phyloP scores from a whole-genome alignment of 2,797 vertebrate species.

The Harpagifer antarcticus region DNA sequence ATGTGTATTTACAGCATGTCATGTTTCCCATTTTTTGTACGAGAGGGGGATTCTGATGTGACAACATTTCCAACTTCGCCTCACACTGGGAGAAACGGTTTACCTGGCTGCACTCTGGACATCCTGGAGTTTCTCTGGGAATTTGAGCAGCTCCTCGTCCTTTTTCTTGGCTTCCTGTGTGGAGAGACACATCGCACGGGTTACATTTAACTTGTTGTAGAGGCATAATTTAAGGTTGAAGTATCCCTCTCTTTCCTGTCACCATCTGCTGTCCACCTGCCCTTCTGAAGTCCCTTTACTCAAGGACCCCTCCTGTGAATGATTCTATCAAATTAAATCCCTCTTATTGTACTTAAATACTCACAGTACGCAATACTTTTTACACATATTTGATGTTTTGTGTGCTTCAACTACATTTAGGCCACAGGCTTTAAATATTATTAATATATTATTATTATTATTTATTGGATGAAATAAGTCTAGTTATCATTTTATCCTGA shows the following conservation, averaged over 20 bases:
- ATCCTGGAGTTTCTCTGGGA: constrained; percentile 92
- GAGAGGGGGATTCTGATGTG: background rate
- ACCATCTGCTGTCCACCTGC: constrained; percentile 65
- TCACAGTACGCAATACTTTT: background rate
- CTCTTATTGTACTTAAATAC: background rate
- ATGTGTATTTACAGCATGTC: background rate
- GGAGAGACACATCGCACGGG: constrained; percentile 2
- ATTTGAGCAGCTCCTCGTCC: constrained; percentile 91
- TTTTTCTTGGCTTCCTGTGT: constrained; percentile 97
- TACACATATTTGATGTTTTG: background rate
- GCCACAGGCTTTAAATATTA: background rate
- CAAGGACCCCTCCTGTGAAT: constrained; percentile 9
- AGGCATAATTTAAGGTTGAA: background rate
- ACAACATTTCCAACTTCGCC: background rate
- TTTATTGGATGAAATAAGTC: constrained; percentile 1
- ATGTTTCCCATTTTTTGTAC: background rate
- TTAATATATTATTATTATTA: constrained; percentile 4
- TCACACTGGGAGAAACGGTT: constrained; percentile 23
- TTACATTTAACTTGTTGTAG: constrained; percentile 15
- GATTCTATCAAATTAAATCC: constrained; percentile 12
- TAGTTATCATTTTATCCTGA: background rate
- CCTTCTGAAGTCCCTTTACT: constrained; percentile 36
- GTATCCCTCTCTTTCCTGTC: constrained; percentile 45
- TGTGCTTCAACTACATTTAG: background rate
- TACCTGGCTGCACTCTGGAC: constrained; percentile 95